Conservation (phyloP, 2,113 vertebrate genomes). For the Calyptomena viridis region DNA sequence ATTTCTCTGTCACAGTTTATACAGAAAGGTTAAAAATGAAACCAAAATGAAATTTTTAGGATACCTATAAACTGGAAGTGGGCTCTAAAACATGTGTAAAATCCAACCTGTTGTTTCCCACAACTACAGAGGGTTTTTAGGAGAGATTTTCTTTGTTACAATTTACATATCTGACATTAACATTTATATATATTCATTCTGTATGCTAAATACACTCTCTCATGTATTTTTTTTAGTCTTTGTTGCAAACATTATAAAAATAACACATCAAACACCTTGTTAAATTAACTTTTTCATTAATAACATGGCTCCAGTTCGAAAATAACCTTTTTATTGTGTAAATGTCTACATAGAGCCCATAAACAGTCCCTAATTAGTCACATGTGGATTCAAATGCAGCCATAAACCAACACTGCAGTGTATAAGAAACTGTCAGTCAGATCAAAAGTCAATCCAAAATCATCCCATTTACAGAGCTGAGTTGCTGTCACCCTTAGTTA, state of each 20-base stretch:
- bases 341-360: conserved; percentile 65
- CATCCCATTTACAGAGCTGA: conserved; percentile 78
- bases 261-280: conserved; percentile 41
- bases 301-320: not conserved
- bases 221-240: not conserved
- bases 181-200: not conserved
- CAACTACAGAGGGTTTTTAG: not conserved
- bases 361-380: conserved; percentile 82
- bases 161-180: not conserved
- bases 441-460: conserved; percentile 83
- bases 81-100: fast-evolving
- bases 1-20: not conserved
- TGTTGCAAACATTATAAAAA: not conserved
- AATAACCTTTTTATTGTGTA: conserved; percentile 38
- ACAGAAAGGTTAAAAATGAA: not conserved
- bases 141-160: not conserved
- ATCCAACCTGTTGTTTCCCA: not conserved
- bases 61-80: not conserved
- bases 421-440: conserved; percentile 84
- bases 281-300: conserved; percentile 74
- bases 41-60: not conserved
- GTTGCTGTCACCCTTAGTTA: conserved; percentile 78
- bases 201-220: not conserved
- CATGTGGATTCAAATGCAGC: conserved; percentile 76
- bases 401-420: conserved; percentile 80